Evolutionary conservation across 2,888 invertebrate genomes (phyloP), one percentile per base, ranked within the genome.

Genomic region (Escarpia spicata): DNA sequence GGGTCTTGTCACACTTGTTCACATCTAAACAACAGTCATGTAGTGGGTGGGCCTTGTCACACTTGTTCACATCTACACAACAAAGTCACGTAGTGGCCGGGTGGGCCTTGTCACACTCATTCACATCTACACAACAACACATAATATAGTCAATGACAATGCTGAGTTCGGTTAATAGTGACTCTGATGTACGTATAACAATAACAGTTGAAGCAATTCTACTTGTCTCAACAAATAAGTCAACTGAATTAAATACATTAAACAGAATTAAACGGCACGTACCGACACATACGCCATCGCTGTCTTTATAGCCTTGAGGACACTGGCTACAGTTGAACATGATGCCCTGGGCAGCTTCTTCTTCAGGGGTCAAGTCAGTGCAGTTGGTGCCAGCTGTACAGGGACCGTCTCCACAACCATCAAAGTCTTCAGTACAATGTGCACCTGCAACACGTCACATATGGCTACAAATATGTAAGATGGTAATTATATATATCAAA

Each of bases 361-460:
- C 91, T n/a, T 91, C 92, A 43, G 92, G 92, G 19, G 60, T 52
- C 92, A 92, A 43, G 60, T 92, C 92, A 60, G 58, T 58, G 60
- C 92, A 92, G 52, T 92, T 52, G 45, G 60, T 91, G n/a, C 92
- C 92, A 4, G 43, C 43, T 60, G 31, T 45, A 45, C 92, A 92
- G 37, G 92, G 92, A n/a, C 26, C 44, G 15, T 31, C 37, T 26
- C 12, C 19, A 45, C 92, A 92, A n/a, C 91, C 92, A 44, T 92
- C 91, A 43, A 37, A 52, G 60, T 92, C 91, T 52, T 43, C 58
- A 31, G 19, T 9, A 92, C 92, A 92, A 75, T 75, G 75, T 75
- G 19, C 75, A 75, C 75, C 75, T 75, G 75, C 19, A 75, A 26
- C 75, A 75, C 15, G 75, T 26, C 75, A 19, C 1, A 75, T 75